These are phyloP conservation scores for Mohoua ochrocephala DNA, from an alignment of 2,113 vertebrate species.

Conservation along the genomic window DNA sequence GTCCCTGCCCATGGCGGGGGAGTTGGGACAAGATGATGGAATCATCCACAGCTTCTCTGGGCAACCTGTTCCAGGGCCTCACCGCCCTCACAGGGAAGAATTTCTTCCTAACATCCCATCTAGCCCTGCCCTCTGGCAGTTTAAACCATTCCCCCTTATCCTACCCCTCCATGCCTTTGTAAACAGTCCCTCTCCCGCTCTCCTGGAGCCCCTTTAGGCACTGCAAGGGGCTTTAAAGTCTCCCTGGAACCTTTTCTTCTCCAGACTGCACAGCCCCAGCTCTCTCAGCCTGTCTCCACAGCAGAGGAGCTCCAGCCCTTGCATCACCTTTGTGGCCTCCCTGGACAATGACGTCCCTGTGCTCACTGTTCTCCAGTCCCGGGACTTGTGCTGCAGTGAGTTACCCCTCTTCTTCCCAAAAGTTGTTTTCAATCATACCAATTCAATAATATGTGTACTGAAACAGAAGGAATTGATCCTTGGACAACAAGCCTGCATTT, in stretches of 20 bases:
- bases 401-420: not conserved
- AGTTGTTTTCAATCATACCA: not conserved
- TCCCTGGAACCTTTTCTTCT: not conserved
- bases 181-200: not conserved
- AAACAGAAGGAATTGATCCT: not conserved
- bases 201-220: not conserved
- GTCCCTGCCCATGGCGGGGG: not conserved
- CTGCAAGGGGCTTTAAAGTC: not conserved
- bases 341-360: not conserved
- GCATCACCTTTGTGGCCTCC: not conserved
- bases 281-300: not conserved
- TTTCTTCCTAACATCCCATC: not conserved
- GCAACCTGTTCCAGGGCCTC: not conserved
- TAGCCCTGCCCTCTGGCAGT: not conserved
- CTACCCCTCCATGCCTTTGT: not conserved
- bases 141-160: not conserved
- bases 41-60: not conserved
- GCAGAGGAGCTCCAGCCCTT: not conserved
- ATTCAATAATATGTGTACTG: not conserved
- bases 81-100: not conserved
- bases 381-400: not conserved
- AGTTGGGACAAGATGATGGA: not conserved
- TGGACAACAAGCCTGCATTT: not conserved
- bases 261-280: not conserved
- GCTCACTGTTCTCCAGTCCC: not conserved